Evolutionary conservation across 2,797 vertebrate species (phyloP).

Genomic region (Sardinella longiceps): DNA sequence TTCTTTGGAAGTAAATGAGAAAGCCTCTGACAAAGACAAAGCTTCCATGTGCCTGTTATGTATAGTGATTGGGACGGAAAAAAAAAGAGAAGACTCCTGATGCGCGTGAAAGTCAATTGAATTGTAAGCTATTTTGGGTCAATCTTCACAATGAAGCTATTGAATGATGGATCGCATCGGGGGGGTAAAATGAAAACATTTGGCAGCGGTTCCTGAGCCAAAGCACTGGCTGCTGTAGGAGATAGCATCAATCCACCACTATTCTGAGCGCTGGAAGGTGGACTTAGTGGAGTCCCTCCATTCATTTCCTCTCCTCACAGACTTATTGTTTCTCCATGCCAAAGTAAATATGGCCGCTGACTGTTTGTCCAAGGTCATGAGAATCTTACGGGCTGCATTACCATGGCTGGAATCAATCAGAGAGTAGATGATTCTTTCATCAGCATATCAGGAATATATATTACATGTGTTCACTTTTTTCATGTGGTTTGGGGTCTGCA

Average conservation of each 20-base stretch:
- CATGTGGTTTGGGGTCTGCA: not conserved
- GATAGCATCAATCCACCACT: conserved; percentile 43
- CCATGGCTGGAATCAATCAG: conserved; percentile 1
- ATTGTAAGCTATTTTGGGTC: conserved; percentile 25
- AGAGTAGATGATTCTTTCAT: not conserved
- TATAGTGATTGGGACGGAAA: conserved; percentile 4
- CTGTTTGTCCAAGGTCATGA: conserved; percentile 58
- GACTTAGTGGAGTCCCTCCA: conserved; percentile 52
- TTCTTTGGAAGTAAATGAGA: conserved; percentile 24
- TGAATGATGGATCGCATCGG: conserved; percentile 26
- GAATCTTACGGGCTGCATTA: not conserved
- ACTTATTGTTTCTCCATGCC: conserved; percentile 47
- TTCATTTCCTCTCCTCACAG: conserved; percentile 65
- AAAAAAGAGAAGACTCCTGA: conserved; percentile 29
- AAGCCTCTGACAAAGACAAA: conserved; percentile 21
- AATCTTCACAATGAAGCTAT: conserved; percentile 23
- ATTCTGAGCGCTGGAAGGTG: conserved; percentile 50
- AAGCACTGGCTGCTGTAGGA: conserved; percentile 18
- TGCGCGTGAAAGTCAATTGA: conserved; percentile 17
- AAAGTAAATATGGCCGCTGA: conserved; percentile 60
- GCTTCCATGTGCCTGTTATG: conserved; percentile 27
- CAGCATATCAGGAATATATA: conserved; percentile 24
- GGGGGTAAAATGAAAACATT: conserved; percentile 20
- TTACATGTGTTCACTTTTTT: conserved; percentile 14
- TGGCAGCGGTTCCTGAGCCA: conserved; percentile 1